phyloP scores from a whole-genome alignment of 2,888 invertebrate genomes.

The Uloborus plumipes region DNA sequence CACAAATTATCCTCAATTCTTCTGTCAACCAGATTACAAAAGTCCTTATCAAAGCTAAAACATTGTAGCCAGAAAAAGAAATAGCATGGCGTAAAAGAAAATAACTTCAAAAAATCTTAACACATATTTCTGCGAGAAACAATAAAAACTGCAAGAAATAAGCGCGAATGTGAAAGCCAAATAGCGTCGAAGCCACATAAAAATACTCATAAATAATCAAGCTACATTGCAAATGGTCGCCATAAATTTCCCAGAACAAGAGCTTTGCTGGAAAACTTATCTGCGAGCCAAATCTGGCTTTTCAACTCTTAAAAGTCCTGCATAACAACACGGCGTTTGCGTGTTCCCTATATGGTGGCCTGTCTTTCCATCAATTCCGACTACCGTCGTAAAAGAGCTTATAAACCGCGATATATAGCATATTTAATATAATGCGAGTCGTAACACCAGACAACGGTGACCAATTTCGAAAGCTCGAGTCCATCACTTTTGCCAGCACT shows the following conservation, averaged over 20 bases:
- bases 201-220: too few relatives aligned
- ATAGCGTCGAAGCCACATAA: too few relatives aligned
- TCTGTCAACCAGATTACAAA: too few relatives aligned
- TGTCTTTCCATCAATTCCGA: slow-evolving; percentile 30
- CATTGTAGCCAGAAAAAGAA: too few relatives aligned
- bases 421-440: slow-evolving; percentile 51
- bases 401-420: slow-evolving; percentile 55
- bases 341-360: background rate
- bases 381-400: slow-evolving; percentile 43
- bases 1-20: too few relatives aligned
- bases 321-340: background rate
- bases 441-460: slow-evolving; percentile 45
- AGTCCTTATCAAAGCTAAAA: too few relatives aligned
- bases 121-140: too few relatives aligned
- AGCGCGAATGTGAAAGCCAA: too few relatives aligned
- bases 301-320: slow-evolving; percentile 4
- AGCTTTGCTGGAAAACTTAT: slow-evolving; percentile 2
- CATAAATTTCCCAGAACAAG: background rate
- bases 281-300: slow-evolving; percentile 3
- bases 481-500: slow-evolving; percentile 9
- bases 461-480: slow-evolving; percentile 31
- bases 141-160: too few relatives aligned
- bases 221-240: too few relatives aligned
- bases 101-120: too few relatives aligned
- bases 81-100: too few relatives aligned